Evolutionary conservation across 2,888 invertebrate genomes (phyloP), one percentile per base, ranked within the genome.

Genomic region (Rhabditoides inermis): DNA sequence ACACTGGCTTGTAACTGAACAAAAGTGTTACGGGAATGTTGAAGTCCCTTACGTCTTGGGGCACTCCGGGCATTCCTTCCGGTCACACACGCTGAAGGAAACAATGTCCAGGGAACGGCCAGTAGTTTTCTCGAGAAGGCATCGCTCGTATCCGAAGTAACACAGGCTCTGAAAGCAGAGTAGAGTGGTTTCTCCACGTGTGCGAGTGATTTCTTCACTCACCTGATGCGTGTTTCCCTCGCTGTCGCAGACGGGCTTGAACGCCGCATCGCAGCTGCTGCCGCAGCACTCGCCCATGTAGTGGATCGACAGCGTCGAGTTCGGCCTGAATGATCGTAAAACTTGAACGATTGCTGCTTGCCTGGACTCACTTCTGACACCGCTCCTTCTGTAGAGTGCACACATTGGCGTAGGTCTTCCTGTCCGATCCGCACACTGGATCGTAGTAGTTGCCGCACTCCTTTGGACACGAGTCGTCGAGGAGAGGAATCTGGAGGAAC

Each of bases 381-480:
- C 59, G 58, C 10, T 58, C 59, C 35, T 55, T 55, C 37, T 68
- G 61, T 15, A 73, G 51, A 6, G 62, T 51, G 41, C 73, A 73
- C 15, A 56, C 50, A 49, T 69, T 73, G 5, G 63, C 57, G 50
- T 73, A 73, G 2, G 73, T 73, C 2, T 52, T 27, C 7, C 58
- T 60, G 41, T 72, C 60, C 2, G 63, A 56, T 27, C 69, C 72
- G 53, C 72, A 72, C 10, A 73, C 58, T 2, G 72, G 72, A 23
- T 60, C 58, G 48, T 71, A 71, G 7, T 62, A 45, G 30, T 65
- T 64, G 15, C 57, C 60, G 46, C 71, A 71, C 15, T 48, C 53
- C 47, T 46, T 49, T 0, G 53, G 47, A 32, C 59, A 61, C 18
- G 57, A 23, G 10, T 39, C 40, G 22, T 39, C 18, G 40, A 39